Conservation (phyloP, 2,113 vertebrate genomes). For the Orientallactaga bullata region DNA sequence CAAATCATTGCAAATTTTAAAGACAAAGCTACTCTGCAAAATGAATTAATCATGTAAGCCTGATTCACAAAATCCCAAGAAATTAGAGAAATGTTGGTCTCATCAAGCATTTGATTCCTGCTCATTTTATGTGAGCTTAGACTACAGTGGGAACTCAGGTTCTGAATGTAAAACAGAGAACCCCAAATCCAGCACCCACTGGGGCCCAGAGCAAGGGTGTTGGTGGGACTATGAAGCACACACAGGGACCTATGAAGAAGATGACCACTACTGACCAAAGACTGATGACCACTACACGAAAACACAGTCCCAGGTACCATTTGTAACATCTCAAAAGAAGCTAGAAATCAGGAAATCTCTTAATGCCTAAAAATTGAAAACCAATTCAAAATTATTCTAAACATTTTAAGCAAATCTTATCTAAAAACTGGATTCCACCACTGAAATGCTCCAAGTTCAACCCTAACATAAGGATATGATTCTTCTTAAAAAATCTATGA, state of each 20-base stretch:
- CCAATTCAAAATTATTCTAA: neutral
- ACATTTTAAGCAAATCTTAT: neutral
- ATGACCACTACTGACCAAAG: fast-evolving
- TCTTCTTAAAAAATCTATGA: neutral
- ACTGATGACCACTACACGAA: too few species aligned
- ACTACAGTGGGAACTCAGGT: neutral
- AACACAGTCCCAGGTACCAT: neutral
- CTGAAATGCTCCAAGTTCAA: neutral
- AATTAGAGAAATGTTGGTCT: conserved; percentile 12
- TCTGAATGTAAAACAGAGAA: neutral
- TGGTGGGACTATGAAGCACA: neutral
- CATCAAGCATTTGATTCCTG: conserved; percentile 17
- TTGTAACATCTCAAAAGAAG: conserved; percentile 7
- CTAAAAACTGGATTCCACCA: neutral
- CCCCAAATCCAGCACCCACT: neutral
- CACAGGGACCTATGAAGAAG: neutral
- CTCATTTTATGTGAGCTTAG: conserved; percentile 13
- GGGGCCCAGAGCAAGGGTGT: neutral
- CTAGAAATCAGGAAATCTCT: neutral
- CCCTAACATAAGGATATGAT: neutral
- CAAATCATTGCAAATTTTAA: conserved; percentile 16
- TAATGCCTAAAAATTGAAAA: neutral
- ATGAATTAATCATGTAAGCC: conserved; percentile 44
- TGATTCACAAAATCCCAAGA: conserved; percentile 27
- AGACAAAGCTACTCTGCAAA: conserved; percentile 18